phyloP scores from a whole-genome alignment of 2,888 invertebrate genomes.

The Leptopilina myrica region DNA sequence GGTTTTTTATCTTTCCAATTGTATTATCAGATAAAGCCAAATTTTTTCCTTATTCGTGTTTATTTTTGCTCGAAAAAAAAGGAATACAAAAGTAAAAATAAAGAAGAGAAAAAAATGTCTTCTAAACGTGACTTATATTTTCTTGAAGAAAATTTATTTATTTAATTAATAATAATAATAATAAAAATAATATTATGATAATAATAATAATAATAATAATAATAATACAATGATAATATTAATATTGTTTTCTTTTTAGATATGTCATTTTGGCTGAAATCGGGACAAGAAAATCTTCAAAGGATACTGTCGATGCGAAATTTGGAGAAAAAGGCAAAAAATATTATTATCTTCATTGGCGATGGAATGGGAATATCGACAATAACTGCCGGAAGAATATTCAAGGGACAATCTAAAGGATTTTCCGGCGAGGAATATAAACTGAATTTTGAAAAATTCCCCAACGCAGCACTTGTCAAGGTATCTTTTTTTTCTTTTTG shows the following conservation, averaged over 20 bases:
- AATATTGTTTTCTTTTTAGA: constrained; percentile 56
- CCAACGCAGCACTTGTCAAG: constrained; percentile 81
- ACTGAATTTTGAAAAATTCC: constrained; percentile 81
- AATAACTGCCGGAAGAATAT: constrained; percentile 82
- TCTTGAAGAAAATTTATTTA: too few relatives aligned
- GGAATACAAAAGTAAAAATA: too few relatives aligned
- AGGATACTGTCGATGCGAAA: constrained; percentile 66
- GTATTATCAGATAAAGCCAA: too few relatives aligned
- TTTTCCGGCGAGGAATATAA: constrained; percentile 80
- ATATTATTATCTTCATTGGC: constrained; percentile 82
- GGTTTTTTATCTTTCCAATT: too few relatives aligned
- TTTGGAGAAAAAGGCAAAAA: constrained; percentile 78
- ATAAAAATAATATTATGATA: background rate
- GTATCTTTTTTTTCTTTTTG: constrained; percentile 69
- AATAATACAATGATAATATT: background rate
- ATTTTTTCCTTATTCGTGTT: too few relatives aligned
- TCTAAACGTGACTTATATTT: too few relatives aligned
- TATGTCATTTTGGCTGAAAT: constrained; percentile 72
- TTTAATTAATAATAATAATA: background rate
- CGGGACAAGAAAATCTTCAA: constrained; percentile 71
- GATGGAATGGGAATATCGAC: constrained; percentile 85
- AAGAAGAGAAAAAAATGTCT: too few relatives aligned
- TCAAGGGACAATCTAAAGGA: constrained; percentile 78
- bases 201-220: background rate
- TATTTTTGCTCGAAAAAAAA: too few relatives aligned